Evolutionary conservation across 2,888 invertebrate species (phyloP), one percentile per base, ranked within the genome.

Genomic region (Galerucella calmariensis): DNA sequence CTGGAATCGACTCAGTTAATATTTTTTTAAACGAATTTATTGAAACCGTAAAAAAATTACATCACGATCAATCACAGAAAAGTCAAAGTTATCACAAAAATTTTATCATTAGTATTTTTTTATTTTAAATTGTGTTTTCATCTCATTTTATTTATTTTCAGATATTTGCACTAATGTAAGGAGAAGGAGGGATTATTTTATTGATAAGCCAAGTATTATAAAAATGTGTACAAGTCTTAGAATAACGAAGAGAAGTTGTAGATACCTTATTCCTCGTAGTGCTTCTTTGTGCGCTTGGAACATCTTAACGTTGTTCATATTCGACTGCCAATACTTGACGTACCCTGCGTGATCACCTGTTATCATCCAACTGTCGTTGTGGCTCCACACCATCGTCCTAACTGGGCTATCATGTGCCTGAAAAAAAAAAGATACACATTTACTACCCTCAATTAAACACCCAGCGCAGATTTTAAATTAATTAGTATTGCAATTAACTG

Each of bases 251-350:
- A 85, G 84, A 86, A 87, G 85, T 85, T 87, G 87, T 87, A 87
- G 87, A 91, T 94, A 97, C 96, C 96, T 96, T 91, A 99, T 95
- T 90, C 98, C 98, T 88, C 99, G 93, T 83, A 99, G 95, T 80
- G 99, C 97, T 91, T 99, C 99, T 92, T 99, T 99, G 89, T 99
- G 99, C 73, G 99, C 99, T 90, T 99, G 99, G 91, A 97, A 99
- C 98, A 99, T 99, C 92, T 99, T 99, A 74, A 99, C 99, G 90
- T 99, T 99, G 90, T 99, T 99, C 99, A 99, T 99, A 89, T 99
- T 99, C 83, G 98, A 97, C 91, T 99, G 99, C 99, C 99, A 99
- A 90, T 99, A 99, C 87, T 99, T 99, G 79, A 99, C 97, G 88
- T 96, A 99, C 76, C 99, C 99, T 69, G 95, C 94, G 87, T 99